Evolutionary conservation across 2,113 vertebrate species (phyloP).

Genomic region (Tyto alba): DNA sequence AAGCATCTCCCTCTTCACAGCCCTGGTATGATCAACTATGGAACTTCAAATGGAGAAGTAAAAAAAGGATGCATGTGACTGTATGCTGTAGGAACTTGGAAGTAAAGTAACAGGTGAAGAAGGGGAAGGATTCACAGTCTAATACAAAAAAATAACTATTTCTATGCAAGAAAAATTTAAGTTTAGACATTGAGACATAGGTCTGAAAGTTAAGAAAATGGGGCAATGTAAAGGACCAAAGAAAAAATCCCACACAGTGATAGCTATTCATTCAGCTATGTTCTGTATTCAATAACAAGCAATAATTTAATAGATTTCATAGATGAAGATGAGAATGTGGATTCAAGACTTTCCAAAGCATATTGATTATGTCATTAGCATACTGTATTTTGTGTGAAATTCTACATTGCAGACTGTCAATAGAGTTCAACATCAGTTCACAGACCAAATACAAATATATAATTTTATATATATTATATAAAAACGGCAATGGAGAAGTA

Average conservation of each 20-base stretch:
- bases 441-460: background rate
- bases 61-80: background rate
- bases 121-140: background rate
- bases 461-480: background rate
- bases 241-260: background rate
- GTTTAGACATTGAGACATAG: background rate
- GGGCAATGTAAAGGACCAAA: background rate
- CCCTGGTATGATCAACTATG: background rate
- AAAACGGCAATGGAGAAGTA: background rate
- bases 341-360: background rate
- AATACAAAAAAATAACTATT: background rate
- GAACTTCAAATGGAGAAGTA: background rate
- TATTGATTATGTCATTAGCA: background rate
- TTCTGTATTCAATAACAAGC: background rate
- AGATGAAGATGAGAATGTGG: background rate
- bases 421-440: background rate
- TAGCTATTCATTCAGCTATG: background rate
- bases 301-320: background rate
- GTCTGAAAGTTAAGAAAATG: background rate
- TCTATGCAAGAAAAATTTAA: background rate
- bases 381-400: background rate
- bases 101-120: background rate
- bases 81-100: background rate
- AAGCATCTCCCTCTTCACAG: background rate
- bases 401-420: background rate